Conservation (phyloP, 2,113 vertebrate species). For the Ciconia maguari region DNA sequence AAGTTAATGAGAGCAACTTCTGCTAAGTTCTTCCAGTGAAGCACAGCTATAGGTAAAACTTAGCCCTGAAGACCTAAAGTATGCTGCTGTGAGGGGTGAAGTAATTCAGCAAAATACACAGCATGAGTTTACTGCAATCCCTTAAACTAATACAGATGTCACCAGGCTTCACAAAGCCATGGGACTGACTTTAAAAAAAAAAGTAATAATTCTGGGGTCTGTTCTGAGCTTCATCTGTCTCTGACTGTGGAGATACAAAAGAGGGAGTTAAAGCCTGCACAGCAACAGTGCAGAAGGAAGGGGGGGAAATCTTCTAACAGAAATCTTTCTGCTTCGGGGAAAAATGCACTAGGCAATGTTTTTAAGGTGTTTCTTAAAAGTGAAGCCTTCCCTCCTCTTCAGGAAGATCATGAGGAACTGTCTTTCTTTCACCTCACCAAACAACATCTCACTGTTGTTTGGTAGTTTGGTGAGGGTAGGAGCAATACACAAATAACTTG, state of each 20-base stretch:
- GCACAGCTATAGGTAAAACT: not conserved
- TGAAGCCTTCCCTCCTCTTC: not conserved
- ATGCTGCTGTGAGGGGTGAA: not conserved
- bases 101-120: not conserved
- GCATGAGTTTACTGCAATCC: not conserved
- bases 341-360: not conserved
- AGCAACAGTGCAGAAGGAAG: not conserved
- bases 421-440: not conserved
- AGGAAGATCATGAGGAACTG: not conserved
- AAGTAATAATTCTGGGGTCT: not conserved
- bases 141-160: not conserved
- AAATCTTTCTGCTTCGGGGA: not conserved
- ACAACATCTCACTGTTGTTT: not conserved
- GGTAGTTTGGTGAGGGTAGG: not conserved
- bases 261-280: not conserved
- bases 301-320: not conserved
- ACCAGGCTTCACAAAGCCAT: not conserved
- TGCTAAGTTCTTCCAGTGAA: not conserved
- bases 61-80: not conserved
- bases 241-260: not conserved
- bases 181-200: not conserved
- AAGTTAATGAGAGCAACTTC: not conserved
- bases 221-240: not conserved
- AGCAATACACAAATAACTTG: not conserved
- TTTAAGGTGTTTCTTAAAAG: not conserved